Percentiles rank a stretch among this genome's conserved stretches.
Evolutionary conservation across 2,888 invertebrate genomes (phyloP).

Genomic region (Himalopsyche tibetana): DNA sequence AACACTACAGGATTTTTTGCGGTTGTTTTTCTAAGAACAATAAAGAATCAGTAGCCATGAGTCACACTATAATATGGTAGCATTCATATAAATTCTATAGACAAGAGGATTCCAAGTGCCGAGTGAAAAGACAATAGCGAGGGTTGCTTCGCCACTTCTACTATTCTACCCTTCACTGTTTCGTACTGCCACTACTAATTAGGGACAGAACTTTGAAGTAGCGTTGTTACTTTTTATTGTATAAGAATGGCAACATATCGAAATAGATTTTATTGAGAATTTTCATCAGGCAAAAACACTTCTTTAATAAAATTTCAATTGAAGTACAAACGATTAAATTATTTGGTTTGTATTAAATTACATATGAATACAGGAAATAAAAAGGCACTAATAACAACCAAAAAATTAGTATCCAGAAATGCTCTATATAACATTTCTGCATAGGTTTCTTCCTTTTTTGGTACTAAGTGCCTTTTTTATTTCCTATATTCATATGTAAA

Average conservation of each 20-base stretch:
- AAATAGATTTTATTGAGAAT: too few species aligned
- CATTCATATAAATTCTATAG: neutral
- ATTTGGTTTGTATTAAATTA: too few species aligned
- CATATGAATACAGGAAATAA: too few species aligned
- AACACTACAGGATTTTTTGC: neutral
- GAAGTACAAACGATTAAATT: too few species aligned
- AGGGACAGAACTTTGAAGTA: neutral
- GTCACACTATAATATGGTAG: neutral
- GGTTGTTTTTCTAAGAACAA: neutral
- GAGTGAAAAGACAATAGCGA: slow-evolving; percentile 8
- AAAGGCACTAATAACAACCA: too few species aligned
- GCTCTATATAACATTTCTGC: too few species aligned
- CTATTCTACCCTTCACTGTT: neutral
- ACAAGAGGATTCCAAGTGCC: neutral
- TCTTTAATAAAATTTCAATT: too few species aligned
- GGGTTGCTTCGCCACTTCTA: neutral
- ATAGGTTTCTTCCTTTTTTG: too few species aligned
- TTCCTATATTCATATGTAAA: too few species aligned
- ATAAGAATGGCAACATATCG: neutral
- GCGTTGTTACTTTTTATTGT: neutral
- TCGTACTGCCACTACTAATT: neutral
- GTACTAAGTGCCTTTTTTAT: too few species aligned
- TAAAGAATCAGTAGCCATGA: neutral
- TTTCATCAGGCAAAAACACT: too few species aligned
- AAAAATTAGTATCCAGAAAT: too few species aligned